These are phyloP conservation scores for Hycleus phaleratus DNA, from an alignment of 1,140 invertebrate genomes.

Conservation along the genomic window DNA sequence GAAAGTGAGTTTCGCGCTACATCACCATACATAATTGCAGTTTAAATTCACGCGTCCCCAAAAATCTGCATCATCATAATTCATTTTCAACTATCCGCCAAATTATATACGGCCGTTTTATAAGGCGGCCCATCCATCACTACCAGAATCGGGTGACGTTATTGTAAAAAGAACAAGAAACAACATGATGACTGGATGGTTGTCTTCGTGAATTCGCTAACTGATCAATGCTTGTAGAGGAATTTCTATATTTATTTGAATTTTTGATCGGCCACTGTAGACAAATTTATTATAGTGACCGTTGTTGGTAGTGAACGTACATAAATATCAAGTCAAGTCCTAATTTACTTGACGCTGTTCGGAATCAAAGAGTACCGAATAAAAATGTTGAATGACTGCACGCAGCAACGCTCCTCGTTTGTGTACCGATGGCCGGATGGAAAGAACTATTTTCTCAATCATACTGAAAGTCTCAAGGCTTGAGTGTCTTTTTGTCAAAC, in stretches of 20 bases:
- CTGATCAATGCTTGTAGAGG: too few relatives aligned
- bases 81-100: conserved; percentile 17
- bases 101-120: conserved; percentile 18
- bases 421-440: conserved; percentile 9
- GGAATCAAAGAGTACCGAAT: conserved; percentile 20
- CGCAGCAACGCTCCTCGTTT: conserved; percentile 11
- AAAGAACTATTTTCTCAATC: conserved; percentile 22
- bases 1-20: neutral
- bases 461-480: neutral
- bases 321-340: conserved; percentile 17
- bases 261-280: neutral
- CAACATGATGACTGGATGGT: too few relatives aligned
- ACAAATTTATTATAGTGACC: conserved; percentile 9
- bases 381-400: conserved; percentile 21
- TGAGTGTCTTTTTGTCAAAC: too few relatives aligned
- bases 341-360: conserved; percentile 20
- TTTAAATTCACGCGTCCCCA: conserved; percentile 21
- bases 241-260: neutral
- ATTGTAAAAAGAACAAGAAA: conserved; percentile 8
- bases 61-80: conserved; percentile 30
- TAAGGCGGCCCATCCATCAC: conserved; percentile 19
- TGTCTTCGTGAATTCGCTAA: too few relatives aligned
- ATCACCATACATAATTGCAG: conserved; percentile 16
- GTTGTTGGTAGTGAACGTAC: conserved; percentile 11
- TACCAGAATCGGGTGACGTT: conserved; percentile 1